These are phyloP conservation scores for Halichondria panicea DNA, from an alignment of 37 sponge, comb jelly and placozoan genomes.

Conservation along the genomic window DNA sequence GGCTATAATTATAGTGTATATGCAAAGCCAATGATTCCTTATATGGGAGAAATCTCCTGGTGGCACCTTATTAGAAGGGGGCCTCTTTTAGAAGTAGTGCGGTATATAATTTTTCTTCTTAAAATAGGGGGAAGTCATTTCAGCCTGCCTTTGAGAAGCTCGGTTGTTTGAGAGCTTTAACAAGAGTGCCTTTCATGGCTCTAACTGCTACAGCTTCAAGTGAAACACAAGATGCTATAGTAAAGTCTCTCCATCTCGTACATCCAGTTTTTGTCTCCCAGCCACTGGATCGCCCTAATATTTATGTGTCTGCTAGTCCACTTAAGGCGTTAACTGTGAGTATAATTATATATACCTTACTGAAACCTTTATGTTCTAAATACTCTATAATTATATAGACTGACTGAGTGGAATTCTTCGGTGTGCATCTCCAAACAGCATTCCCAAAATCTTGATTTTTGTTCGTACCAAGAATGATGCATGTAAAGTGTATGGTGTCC, in stretches of 20 bases:
- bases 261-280: neutral
- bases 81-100: too few species aligned
- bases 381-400: neutral
- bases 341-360: neutral
- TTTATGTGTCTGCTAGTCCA: neutral
- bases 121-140: neutral
- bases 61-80: too few species aligned
- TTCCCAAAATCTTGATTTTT: neutral
- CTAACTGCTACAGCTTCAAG: neutral
- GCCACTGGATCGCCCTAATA: neutral
- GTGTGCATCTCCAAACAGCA: neutral
- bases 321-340: too few species aligned
- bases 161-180: slow-evolving; percentile 1
- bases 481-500: neutral
- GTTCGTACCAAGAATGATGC: neutral
- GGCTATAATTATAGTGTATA: too few species aligned
- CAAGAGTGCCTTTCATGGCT: neutral
- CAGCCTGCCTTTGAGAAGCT: neutral
- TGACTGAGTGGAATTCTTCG: neutral
- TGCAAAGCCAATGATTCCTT: too few species aligned
- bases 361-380: neutral
- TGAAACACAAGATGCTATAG: neutral
- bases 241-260: neutral
- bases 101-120: too few species aligned
- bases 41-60: too few species aligned